Base-by-base conservation (phyloP, 2,797 vertebrate species). In the Ispidina lecontei region DNA sequence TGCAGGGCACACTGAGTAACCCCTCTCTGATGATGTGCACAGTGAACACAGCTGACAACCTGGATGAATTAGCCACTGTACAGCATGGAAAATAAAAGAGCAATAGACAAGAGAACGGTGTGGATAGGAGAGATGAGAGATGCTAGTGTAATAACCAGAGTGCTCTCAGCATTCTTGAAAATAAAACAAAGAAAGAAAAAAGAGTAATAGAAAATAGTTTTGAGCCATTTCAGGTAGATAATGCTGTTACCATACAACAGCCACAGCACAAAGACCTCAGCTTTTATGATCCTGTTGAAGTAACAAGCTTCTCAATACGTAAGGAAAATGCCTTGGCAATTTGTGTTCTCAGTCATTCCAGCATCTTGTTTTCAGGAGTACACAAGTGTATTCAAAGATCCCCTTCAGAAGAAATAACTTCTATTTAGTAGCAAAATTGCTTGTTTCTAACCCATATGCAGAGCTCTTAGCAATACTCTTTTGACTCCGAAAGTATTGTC, bases 21-120 rank as follows among this genome's bases (percentile, higher is more conserved):
- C n/a, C 18, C 9, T 20, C 10, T 69, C 17, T 12, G 4, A 82
- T 64, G n/a, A 46, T 1, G 16, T n/a, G 25, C 51, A 26, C 83
- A 83, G 21, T 2, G 21, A 87, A 89, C 47, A 71, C 2, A 60
- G 16, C 6, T 5, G 14, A 5, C 17, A 89, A 62, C 14, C 67
- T 26, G 8, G 11, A 0, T 22, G 37, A 82, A 14, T 18, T 54
- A 65, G 37, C 5, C 6, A 3, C 2, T 6, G 12, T 23, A 54
- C 25, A 46, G 23, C 19, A 54, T 3, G 73, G 5, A 10, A 81
- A 87, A 68, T 16, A 37, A 65, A 83, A 46, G 35, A 75, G 12
- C 9, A 62, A 67, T 0, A 87, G 21, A 49, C 20, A 33, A 80
- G 7, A 72, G 21, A 44, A 65, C 6, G 4, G 13, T 16, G 26